Evolutionary conservation across 2,888 invertebrate species (phyloP).

Genomic region (Agrotis puta): DNA sequence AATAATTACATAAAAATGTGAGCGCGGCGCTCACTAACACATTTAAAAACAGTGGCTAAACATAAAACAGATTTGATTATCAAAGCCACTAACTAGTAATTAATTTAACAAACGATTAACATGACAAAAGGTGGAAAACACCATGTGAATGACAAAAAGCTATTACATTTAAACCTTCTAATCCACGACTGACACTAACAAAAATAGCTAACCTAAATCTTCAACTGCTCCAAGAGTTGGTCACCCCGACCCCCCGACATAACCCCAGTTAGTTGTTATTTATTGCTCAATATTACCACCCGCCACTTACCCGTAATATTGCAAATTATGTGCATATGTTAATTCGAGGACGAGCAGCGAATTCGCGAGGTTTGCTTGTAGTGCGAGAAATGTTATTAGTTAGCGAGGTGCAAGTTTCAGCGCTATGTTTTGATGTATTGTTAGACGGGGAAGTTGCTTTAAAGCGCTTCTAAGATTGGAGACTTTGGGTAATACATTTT

Average conservation of each 20-base stretch:
- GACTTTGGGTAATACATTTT: background rate
- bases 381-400: constrained; percentile 44
- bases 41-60: too few species aligned
- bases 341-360: constrained; percentile 70
- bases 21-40: too few species aligned
- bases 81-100: too few species aligned
- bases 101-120: too few species aligned
- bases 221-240: constrained; percentile 32
- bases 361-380: constrained; percentile 50
- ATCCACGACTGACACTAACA: background rate
- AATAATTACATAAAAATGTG: too few species aligned
- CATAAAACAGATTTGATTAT: too few species aligned
- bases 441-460: constrained; percentile 12
- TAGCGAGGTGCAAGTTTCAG: constrained; percentile 17
- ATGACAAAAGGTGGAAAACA: too few species aligned
- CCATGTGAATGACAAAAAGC: background rate
- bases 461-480: constrained; percentile 2
- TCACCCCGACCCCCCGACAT: constrained; percentile 38
- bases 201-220: constrained; percentile 36
- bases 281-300: constrained; percentile 74
- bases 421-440: constrained; percentile 8
- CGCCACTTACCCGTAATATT: constrained; percentile 73
- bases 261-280: constrained; percentile 74
- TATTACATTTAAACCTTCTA: background rate
- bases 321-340: constrained; percentile 78